Evolutionary conservation across 2,888 invertebrate species (phyloP), one percentile per base, ranked within the genome.

Genomic region (Auanema sp.): DNA sequence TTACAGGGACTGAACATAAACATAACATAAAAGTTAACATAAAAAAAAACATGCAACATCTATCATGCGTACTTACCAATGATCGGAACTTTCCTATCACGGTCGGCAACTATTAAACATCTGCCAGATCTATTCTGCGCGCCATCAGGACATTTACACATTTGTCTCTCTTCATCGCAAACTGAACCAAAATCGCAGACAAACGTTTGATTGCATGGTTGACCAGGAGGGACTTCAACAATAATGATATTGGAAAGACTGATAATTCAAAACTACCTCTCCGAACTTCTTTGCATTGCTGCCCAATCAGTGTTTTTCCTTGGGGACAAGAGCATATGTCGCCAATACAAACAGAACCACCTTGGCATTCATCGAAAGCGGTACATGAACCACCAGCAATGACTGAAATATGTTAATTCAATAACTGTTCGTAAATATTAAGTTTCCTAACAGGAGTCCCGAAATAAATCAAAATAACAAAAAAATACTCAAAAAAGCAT

Each of bases 301-400:
- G 60, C 21, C 50, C 60, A 2, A 60, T 47, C 14, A 53, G 53
- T 1, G 54, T 47, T 49, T 60, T 49, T n/a, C 60, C 60, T 14
- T 60, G 50, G 1, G 72, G 71, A 49, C 81, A 82, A 12, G 66
- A 53, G 51, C 81, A 81, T 16, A 61, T 50, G 33, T 77, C 77
- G n/a, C 64, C 60, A 12, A 57, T 52, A 64, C 81, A 82, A 2
- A 58, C 51, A 1, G 79, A 67, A 10, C 71, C 74, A 12, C 78
- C 76, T 5, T 71, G 67, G 62, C 81, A 82, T 42, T 75, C 72
- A 41, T 70, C 69, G 50, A 43, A 68, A 1, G 41, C 43, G 0
- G 66, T 51, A 40, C 74, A 74, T 0, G 60, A 43, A 18, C 64
- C 69, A 18, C 69, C 66, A 21, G 64, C 60, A 1, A 64, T 59